Conservation (phyloP, 2,113 vertebrate species). For the Poeciliopsis occidentalis region DNA sequence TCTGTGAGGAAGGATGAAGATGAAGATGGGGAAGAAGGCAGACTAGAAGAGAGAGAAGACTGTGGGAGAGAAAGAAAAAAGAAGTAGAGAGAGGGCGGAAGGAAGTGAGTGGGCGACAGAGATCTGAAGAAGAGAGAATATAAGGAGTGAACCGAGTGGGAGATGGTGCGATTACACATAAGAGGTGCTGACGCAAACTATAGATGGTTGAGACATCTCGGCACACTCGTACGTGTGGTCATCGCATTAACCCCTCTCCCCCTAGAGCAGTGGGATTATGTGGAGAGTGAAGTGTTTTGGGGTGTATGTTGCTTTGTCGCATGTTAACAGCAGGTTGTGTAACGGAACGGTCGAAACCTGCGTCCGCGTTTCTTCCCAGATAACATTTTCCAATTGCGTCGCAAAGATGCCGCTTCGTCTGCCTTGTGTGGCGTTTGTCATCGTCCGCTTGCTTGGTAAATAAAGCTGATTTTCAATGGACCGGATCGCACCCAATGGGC, state of each 20-base stretch:
- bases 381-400: not conserved
- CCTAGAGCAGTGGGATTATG: conserved; percentile 31
- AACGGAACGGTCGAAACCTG: too few relatives aligned
- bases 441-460: conserved; percentile 67
- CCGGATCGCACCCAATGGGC: conserved; percentile 66
- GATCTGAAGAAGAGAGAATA: conserved; percentile 72
- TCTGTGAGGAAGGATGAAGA: conserved; percentile 32
- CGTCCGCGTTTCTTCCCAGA: too few relatives aligned
- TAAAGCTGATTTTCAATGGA: conserved; percentile 67
- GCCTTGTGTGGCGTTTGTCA: conserved; percentile 32
- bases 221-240: conserved; percentile 43
- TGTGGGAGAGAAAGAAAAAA: conserved; percentile 50
- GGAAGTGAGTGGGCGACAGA: conserved; percentile 52
- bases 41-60: conserved; percentile 40
- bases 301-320: not conserved
- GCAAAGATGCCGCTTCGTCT: conserved; percentile 15
- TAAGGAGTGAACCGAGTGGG: conserved; percentile 73
- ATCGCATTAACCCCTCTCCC: not conserved
- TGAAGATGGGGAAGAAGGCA: conserved; percentile 29
- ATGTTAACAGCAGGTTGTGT: too few relatives aligned
- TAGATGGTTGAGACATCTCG: conserved; percentile 49
- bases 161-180: conserved; percentile 73
- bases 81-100: conserved; percentile 8
- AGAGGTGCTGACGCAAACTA: conserved; percentile 72
- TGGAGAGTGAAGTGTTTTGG: conserved; percentile 5